Evolutionary conservation across 2,888 invertebrate genomes (phyloP), one percentile per base, ranked within the genome.

Genomic region (Biston betularia): DNA sequence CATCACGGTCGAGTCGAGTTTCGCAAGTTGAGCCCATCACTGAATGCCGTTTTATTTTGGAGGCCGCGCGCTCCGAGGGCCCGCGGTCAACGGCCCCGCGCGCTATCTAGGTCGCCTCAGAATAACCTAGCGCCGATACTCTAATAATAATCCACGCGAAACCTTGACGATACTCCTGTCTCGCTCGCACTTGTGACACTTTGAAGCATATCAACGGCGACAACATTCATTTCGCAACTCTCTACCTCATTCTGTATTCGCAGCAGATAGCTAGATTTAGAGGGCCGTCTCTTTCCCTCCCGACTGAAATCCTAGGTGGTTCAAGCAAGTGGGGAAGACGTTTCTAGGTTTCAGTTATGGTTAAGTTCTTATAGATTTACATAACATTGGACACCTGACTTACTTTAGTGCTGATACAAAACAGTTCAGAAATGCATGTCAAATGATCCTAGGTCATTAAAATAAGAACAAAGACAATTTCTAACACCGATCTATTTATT

Each of bases 121-220:
- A 93, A 93, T 93, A 93, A 93, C 93, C 93, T 93, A 93, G 92
- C 91, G 90, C 92, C 92, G 89, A 93, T 93, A 92, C 90, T 92
- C 91, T 92, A 92, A 93, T 92, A 93, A 92, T 93, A 91, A 90
- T 92, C 87, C 83, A 82, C 82, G 78, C 81, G 82, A 84, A 90
- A 82, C 92, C 90, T 90, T 89, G 88, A 82, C 85, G 78, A 78
- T 89, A 84, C 79, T 77, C 83, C 82, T 81, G 88, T 93, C 93
- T 82, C 82, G 82, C 88, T 93, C 92, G 86, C 83, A 81, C 93
- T 79, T 81, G 82, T 79, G 83, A 83, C 82, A 83, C 74, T 78
- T 79, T 81, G 73, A 71, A 78, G 71, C 78, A 75, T 77, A 76
- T 80, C 78, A 85, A 83, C 80, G 83, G 88, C 81, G 86, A 88